Evolutionary conservation across 2,797 vertebrate genomes (phyloP), one percentile per base, ranked within the genome.

Genomic region (Sebastes iracundus): DNA sequence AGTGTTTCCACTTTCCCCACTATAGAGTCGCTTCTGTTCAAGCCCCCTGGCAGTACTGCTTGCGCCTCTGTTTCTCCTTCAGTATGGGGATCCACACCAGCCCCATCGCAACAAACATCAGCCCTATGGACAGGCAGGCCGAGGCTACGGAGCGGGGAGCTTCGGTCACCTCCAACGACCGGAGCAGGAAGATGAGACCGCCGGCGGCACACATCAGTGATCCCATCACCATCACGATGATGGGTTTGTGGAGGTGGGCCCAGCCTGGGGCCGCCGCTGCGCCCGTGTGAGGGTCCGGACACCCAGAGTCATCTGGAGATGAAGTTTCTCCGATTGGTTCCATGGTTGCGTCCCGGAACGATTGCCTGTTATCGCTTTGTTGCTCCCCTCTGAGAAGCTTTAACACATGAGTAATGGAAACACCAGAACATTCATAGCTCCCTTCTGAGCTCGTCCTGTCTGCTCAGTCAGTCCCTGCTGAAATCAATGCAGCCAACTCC

Each of bases 1-100:
- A 32, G 12, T 35, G 1, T 14, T 30, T 63, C 16, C 14, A 38
- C 13, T n/a, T 38, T 61, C 38, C 8, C 62, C 55, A 22, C 4
- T 0, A 25, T 3, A 4, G 2, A 35, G 27, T 62, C 18, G 22
- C n/a, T 22, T 64, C 53, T 25, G 8, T 1, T 77, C 33, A 79
- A 13, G 35, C 38, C 38, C 25, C 77, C 53, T 42, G 53, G 35
- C 73, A 83, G 6, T 74, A 70, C 0, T 38, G 70, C 35, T 90
- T 90, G 0, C 82, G 61, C 27, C 82, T 90, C n/a, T 86, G 74
- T 71, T 91, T 92, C 79, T 94, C 92, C 46, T 95, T 94, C 77
- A 95, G 72, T 2, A 95, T 52, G 1, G 92, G 92, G 42, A 96
- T 72, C 92, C 93, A 95, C 53, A 92, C 93, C 25, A 94, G 82